These are phyloP conservation scores for Peromyscus californicus DNA, from an alignment of 2,113 vertebrate species.

Conservation along the genomic window DNA sequence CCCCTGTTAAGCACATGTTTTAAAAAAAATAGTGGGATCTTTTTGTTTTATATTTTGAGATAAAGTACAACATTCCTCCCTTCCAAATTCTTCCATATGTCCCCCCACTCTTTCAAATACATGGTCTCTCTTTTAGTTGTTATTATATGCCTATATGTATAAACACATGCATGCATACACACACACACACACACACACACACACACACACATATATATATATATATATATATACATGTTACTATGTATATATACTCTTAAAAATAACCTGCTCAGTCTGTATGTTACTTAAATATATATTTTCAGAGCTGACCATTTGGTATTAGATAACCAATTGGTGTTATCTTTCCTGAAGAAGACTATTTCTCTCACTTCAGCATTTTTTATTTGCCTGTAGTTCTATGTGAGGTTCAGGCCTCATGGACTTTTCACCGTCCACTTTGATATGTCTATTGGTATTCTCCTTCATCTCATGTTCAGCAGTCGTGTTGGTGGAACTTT, in stretches of 20 bases:
- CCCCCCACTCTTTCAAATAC: neutral
- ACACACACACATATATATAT: too few relatives aligned
- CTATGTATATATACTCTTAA: neutral
- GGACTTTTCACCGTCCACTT: rapidly evolving
- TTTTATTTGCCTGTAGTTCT: neutral
- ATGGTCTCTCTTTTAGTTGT: neutral
- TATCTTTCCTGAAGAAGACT: neutral
- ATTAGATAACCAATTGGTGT: neutral
- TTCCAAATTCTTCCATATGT: neutral
- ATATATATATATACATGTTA: neutral
- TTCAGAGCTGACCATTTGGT: neutral
- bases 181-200: too few relatives aligned
- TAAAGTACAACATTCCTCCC: neutral
- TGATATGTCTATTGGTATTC: neutral
- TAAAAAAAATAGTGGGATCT: neutral
- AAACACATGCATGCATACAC: too few relatives aligned
- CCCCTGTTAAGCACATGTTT: neutral
- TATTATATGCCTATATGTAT: neutral
- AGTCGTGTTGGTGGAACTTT: neutral
- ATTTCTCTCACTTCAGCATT: neutral
- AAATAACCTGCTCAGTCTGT: neutral
- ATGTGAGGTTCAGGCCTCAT: too few relatives aligned
- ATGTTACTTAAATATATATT: too few relatives aligned
- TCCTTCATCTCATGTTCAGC: neutral
- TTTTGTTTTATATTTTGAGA: neutral